Conservation (phyloP, 2,797 vertebrate species). For the Discoglossus pictus region DNA sequence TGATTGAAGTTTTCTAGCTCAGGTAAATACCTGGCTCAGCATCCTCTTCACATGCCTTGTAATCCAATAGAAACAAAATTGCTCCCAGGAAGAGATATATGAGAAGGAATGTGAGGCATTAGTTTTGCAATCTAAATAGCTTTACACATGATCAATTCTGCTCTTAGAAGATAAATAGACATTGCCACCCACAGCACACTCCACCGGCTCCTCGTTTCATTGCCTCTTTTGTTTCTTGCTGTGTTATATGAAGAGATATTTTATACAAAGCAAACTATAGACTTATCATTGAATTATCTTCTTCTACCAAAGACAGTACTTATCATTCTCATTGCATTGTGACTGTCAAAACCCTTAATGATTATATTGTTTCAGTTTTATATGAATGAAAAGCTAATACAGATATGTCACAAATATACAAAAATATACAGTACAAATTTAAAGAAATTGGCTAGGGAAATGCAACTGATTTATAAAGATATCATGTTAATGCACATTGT, state of each 20-base stretch:
- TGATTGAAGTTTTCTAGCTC: too few relatives aligned
- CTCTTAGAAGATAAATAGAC: slow-evolving; percentile 12
- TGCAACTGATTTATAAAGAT: too few relatives aligned
- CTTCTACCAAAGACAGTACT: neutral
- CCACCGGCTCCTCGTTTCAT: neutral
- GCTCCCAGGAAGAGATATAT: slow-evolving; percentile 11
- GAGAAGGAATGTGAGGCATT: slow-evolving; percentile 4
- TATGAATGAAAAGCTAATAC: too few relatives aligned
- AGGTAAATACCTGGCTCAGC: slow-evolving; percentile 18
- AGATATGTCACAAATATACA: too few relatives aligned
- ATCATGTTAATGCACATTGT: too few relatives aligned
- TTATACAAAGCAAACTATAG: neutral
- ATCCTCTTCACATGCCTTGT: neutral
- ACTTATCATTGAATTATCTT: neutral
- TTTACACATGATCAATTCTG: slow-evolving; percentile 32
- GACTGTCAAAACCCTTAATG: neutral
- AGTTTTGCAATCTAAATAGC: slow-evolving; percentile 26
- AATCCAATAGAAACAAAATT: slow-evolving; percentile 22
- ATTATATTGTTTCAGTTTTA: too few relatives aligned
- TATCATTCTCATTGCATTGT: neutral
- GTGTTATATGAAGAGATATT: neutral
- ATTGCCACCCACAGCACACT: neutral
- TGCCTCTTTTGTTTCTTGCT: neutral
- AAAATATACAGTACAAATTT: too few relatives aligned
- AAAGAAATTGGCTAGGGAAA: too few relatives aligned